Evolutionary conservation across 2,888 invertebrate genomes (phyloP).

Genomic region (Archips crataeganus): DNA sequence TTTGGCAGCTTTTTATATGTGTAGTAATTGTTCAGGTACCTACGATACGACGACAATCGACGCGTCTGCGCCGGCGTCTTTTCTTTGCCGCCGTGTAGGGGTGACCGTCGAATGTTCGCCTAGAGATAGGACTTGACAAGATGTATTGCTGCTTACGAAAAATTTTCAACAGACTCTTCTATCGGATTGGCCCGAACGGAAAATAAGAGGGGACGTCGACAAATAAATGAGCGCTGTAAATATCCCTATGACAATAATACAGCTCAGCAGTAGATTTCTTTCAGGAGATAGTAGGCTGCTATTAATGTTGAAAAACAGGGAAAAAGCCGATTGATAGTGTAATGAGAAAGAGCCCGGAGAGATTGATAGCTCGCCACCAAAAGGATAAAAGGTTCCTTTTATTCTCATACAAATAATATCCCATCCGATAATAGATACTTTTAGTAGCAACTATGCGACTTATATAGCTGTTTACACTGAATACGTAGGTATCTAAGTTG

Average conservation of each 20-base stretch:
- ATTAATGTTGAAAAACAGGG: constrained; percentile 84
- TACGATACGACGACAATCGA: too few species aligned
- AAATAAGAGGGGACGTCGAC: constrained; percentile 84
- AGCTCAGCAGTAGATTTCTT: constrained; percentile 85
- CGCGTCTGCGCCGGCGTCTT: constrained; percentile 48
- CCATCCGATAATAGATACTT: constrained; percentile 24
- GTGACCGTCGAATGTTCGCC: constrained; percentile 83
- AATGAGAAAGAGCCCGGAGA: constrained; percentile 68
- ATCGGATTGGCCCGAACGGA: constrained; percentile 85
- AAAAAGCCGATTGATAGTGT: constrained; percentile 73
- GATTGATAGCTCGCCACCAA: constrained; percentile 49
- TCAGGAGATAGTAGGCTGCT: constrained; percentile 77
- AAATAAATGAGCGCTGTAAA: constrained; percentile 84
- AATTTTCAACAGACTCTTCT: constrained; percentile 84
- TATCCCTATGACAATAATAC: constrained; percentile 86
- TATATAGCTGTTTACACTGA: constrained; percentile 19
- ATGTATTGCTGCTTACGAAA: constrained; percentile 86
- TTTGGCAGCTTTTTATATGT: too few species aligned
- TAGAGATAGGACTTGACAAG: constrained; percentile 85
- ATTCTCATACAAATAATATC: constrained; percentile 41
- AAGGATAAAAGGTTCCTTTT: constrained; percentile 40
- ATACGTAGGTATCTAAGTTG: constrained; percentile 1
- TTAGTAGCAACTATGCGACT: constrained; percentile 13
- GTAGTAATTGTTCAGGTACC: too few species aligned
- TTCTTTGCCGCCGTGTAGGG: constrained; percentile 70